These are phyloP conservation scores for Platycheirus albimanus DNA, from an alignment of 2,888 invertebrate species.

Conservation along the genomic window DNA sequence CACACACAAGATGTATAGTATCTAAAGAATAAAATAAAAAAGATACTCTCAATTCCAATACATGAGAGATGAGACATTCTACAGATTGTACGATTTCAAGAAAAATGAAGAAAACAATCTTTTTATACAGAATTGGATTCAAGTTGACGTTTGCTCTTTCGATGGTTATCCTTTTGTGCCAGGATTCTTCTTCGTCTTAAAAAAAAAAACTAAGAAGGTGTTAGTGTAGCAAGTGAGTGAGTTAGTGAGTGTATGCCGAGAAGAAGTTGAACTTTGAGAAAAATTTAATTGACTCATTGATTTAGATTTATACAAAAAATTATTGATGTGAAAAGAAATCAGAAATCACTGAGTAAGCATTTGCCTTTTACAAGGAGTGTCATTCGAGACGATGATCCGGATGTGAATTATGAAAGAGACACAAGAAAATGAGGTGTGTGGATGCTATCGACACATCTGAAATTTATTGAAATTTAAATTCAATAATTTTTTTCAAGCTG, in stretches of 20 bases:
- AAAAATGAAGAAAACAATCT: conserved; percentile 20
- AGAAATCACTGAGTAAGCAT: conserved; percentile 22
- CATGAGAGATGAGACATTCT: conserved; percentile 25
- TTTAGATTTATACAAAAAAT: conserved; percentile 1
- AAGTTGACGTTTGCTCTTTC: conserved; percentile 54
- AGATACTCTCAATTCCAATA: conserved; percentile 11
- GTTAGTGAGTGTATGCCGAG: too few relatives aligned
- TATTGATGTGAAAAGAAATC: conserved; percentile 10
- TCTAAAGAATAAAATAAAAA: background rate
- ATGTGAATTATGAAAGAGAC: background rate
- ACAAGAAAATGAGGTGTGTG: too few relatives aligned
- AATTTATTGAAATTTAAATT: too few relatives aligned
- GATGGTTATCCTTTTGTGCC: conserved; percentile 31
- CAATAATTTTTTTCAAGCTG: too few relatives aligned
- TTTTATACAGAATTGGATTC: conserved; percentile 50
- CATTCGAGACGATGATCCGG: conserved; percentile 14
- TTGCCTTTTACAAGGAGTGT: conserved; percentile 7
- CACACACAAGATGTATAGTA: conserved; percentile 1
- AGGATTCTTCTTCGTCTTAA: background rate
- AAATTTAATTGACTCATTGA: conserved; percentile 36
- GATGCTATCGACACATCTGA: too few relatives aligned
- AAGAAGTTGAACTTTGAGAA: conserved; percentile 7
- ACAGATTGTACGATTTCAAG: conserved; percentile 22
- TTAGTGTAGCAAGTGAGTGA: too few relatives aligned
- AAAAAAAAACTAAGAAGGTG: too few relatives aligned